Base-by-base conservation (phyloP, 1,140 invertebrate genomes). In the Drosophila azteca region DNA sequence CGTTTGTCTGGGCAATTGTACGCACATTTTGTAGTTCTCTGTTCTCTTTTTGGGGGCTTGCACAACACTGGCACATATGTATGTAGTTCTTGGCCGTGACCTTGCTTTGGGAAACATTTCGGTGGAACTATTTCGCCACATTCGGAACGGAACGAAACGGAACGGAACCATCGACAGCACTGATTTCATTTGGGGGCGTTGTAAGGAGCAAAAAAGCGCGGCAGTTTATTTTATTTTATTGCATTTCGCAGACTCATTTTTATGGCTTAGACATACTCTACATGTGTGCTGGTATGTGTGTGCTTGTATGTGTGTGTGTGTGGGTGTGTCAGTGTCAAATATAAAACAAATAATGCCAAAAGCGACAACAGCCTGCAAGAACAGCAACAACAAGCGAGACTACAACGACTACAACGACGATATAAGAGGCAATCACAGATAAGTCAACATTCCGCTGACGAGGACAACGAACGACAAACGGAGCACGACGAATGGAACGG, bases 161-260 rank as follows among this genome's bases (percentile, higher is more conserved):
- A 20, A 20, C 17, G 17, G 17, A 22, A 22, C 1, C 35, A 39
- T 29, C 11, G 17, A 6, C 66, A 69, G 13, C 66, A 43, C 66
- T 69, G 66, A 43, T 68, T 50, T 15, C 20, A 4, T 26, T 55
- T n/a, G 2, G 17, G 13, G 39, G 9, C 8, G 41, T 48, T 20
- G 17, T 29, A 22, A 43, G 41, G 13, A 44, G 22, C 15, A 26
- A 39, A 66, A 46, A 68, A 39, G 53, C 79, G 75, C 73, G 81
- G 68, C 81, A 85, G 81, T 84, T 84, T 85, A 85, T 84, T 84
- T 84, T 84, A 84, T 84, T 84, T 84, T 85, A 84, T 84, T 84
- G 81, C 81, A 80, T 77, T 77, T 80, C 77, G 49, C 77, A 70
- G 66, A 13, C 77, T 70, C 71, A 68, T 71, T 87, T 85, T 81